Base-by-base conservation (phyloP, 2,888 invertebrate genomes). In the Empis stercorea region DNA sequence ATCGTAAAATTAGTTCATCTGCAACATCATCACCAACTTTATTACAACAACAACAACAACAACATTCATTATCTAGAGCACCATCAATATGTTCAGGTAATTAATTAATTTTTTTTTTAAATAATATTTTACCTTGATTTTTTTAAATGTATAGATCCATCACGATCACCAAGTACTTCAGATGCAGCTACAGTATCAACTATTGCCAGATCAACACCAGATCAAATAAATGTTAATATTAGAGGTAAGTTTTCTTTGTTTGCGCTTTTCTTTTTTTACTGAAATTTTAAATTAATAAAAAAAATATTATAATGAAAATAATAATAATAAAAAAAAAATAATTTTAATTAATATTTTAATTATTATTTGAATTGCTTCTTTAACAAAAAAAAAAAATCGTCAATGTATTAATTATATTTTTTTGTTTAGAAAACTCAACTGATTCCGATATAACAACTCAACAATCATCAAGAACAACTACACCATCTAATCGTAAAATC, bases 81-180 rank as follows among this genome's bases (percentile, higher is more conserved):
- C 50, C 51, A 10, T 66, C 67, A 10, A 61, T 63, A 15, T 64
- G 64, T 46, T 66, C 67, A 55, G 66, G 66, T 67, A 53, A 41
- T 14, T 32, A n/a, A 13, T 16, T 17, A 17, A 7, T 27, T 7
- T 27, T 27, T 7, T 27, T 27, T 7, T 27, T 6, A 27, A 27
- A 27, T 20, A 20, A 20, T 4, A 10, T 11, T 42, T 15, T 37
- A 14, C 23, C 9, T 36, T 16, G n/a, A n/a, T 2, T 10, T 7
- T 14, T 13, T 30, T 3, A 30, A 37, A 10, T n/a, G n/a, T n/a
- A n/a, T 9, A 23, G 32, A 27, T 44, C 10, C n/a, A 4, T n/a
- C 32, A 10, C 59, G 62, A 30, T 65, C 64, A 9, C 62, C 61
- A 11, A 59, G 56, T 46, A 61, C 57, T n/a, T 56, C 59, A 23